Evolutionary conservation across 2,113 vertebrate genomes (phyloP).

Genomic region (Mustela nigripes): DNA sequence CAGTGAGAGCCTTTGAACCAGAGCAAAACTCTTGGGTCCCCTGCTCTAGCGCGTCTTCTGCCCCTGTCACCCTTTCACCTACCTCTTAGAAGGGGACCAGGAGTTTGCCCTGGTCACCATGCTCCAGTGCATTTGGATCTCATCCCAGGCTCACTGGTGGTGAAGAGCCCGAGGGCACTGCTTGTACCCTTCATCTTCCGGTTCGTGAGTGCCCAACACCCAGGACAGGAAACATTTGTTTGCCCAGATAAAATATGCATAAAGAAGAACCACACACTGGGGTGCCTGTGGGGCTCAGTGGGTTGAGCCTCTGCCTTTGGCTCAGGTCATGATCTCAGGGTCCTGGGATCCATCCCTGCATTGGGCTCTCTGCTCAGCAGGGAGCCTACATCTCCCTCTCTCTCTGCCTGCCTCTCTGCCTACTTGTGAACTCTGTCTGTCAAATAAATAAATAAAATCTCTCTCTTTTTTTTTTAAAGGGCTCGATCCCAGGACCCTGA

Average conservation of each 20-base stretch:
- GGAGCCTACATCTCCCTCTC: too few relatives aligned
- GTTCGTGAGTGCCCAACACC: rapidly evolving
- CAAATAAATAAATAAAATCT: too few relatives aligned
- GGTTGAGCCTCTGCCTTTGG: too few relatives aligned
- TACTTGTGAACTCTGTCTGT: too few relatives aligned
- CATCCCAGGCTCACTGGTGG: rapidly evolving
- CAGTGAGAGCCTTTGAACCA: not conserved
- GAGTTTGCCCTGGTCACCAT: not conserved
- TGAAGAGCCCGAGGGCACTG: not conserved
- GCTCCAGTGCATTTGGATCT: not conserved
- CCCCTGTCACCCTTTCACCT: not conserved
- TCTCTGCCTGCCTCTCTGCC: too few relatives aligned
- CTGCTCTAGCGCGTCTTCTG: not conserved
- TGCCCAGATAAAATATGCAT: not conserved
- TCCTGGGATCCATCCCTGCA: too few relatives aligned
- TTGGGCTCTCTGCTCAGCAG: too few relatives aligned
- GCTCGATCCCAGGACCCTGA: too few relatives aligned
- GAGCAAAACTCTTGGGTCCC: not conserved
- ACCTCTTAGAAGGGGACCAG: not conserved
- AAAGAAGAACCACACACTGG: not conserved
- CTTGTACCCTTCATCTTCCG: not conserved
- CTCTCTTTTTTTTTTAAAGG: too few relatives aligned
- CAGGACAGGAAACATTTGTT: not conserved
- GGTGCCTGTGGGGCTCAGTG: too few relatives aligned
- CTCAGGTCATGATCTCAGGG: too few relatives aligned